A percentile compares a stretch with the other conserved stretches of the same genome.
These are phyloP conservation scores for Cheilinus undulatus DNA, from an alignment of 2,113 vertebrate species.

Conservation along the genomic window DNA sequence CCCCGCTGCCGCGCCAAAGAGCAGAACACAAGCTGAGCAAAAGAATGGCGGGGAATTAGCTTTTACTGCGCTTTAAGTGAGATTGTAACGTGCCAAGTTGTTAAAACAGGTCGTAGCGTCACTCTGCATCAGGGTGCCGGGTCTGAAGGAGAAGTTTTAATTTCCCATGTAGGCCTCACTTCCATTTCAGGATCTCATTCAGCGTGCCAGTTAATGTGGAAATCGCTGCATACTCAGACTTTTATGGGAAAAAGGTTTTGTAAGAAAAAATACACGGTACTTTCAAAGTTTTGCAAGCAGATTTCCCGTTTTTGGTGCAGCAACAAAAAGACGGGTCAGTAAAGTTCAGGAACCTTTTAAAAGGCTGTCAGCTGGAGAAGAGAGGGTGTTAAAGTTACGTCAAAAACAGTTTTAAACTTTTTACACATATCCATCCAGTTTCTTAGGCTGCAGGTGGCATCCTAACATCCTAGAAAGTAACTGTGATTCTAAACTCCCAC, in stretches of 20 bases:
- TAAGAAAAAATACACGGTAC: not conserved
- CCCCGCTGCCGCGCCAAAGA: conserved; percentile 28
- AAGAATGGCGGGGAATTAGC: conserved; percentile 17
- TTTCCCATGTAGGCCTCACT: not conserved
- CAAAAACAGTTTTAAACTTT: too few species aligned
- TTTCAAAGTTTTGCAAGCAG: not conserved
- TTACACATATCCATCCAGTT: too few species aligned
- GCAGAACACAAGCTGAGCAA: conserved; percentile 21
- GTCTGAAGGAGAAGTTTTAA: conserved; percentile 20
- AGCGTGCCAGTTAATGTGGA: not conserved
- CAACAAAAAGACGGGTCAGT: not conserved
- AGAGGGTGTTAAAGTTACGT: not conserved
- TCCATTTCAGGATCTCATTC: not conserved
- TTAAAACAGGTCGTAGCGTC: conserved; percentile 37
- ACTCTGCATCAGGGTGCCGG: not conserved
- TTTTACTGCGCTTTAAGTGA: conserved; percentile 23
- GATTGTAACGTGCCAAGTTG: conserved; percentile 12
- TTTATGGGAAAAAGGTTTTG: conserved; percentile 1
- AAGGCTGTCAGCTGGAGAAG: not conserved
- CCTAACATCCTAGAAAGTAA: too few species aligned
- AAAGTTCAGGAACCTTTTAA: not conserved
- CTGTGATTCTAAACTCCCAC: too few species aligned
- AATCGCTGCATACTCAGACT: not conserved
- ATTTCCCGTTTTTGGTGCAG: not conserved
- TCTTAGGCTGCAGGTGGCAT: too few species aligned